Percentiles rank a stretch among this genome's conserved stretches.
Conservation (phyloP, 2,888 invertebrate genomes). For the Drosophila bunnanda region DNA sequence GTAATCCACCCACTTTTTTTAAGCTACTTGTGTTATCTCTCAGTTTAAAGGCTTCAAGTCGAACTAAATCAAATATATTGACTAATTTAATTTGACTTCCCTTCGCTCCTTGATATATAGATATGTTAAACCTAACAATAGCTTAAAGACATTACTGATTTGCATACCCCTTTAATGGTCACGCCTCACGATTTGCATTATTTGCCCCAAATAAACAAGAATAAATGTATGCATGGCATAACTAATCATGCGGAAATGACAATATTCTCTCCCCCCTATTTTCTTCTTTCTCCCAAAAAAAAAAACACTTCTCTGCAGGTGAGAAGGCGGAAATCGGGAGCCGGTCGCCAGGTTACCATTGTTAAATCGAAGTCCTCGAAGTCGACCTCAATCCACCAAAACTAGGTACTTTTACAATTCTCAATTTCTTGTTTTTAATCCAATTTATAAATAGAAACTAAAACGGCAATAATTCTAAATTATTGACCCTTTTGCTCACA, state of each 20-base stretch:
- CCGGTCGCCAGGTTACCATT: slow-evolving; percentile 54
- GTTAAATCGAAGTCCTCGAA: slow-evolving; percentile 78
- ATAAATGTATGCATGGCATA: slow-evolving; percentile 43
- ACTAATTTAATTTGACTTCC: too few species aligned
- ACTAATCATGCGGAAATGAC: slow-evolving; percentile 60
- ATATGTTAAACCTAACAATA: not conserved
- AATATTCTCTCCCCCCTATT: slow-evolving; percentile 3
- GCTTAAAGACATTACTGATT: slow-evolving; percentile 13
- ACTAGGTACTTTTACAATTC: slow-evolving; percentile 51
- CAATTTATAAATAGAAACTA: slow-evolving; percentile 64
- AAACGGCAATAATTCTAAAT: slow-evolving; percentile 50
- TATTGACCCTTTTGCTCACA: slow-evolving; percentile 48
- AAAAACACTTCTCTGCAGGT: slow-evolving; percentile 1
- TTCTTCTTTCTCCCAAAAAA: not conserved
- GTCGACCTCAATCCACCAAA: slow-evolving; percentile 22
- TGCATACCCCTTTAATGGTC: slow-evolving; percentile 25
- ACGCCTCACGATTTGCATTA: slow-evolving; percentile 48
- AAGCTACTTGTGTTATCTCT: not conserved
- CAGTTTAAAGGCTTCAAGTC: too few species aligned
- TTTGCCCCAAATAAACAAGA: slow-evolving; percentile 69
- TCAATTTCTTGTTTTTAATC: slow-evolving; percentile 35
- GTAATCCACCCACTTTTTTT: not conserved
- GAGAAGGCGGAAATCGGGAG: slow-evolving; percentile 30
- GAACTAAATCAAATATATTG: not conserved
- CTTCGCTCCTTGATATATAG: not conserved